Evolutionary conservation across 2,888 invertebrate species (phyloP), one percentile per base, ranked within the genome.

Genomic region (Aphrophora alni): DNA sequence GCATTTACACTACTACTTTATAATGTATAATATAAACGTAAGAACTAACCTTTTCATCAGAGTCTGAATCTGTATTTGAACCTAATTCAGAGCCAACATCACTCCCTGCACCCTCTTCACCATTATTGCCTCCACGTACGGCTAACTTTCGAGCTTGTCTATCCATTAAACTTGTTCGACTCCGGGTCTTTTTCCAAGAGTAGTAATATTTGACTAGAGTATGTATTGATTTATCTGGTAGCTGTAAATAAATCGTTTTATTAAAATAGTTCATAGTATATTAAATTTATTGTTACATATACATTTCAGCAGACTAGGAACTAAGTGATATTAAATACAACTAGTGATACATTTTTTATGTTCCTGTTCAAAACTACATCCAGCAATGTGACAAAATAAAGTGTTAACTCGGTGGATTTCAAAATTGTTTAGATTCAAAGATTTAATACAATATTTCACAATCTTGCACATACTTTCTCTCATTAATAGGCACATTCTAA

Each of bases 141-240:
- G 91, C 91, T 82, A 93, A 88, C 87, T 93, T 93, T 83, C 92
- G 90, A 1, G 94, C 94, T 87, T 95, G 94, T 84, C 93, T 90
- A 89, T 98, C 98, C 96, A 98, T 98, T 51, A 98, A 90, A 86
- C 98, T 98, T 79, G 95, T 96, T 81, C 97, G 93, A 86, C 96
- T 95, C 85, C 97, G 90, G 26, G 97, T 97, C 88, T 98, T 98
- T 89, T 99, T 99, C 98, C 98, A 98, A 86, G 97, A 96, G 88
- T 99, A 99, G 89, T 98, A 99, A 88, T 98, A 98, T 89, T 98
- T 98, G 0, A 99, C 98, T 86, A 99, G 90, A 86, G 96, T 96
- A 73, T 98, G 96, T 87, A 98, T 98, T 74, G 97, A 95, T 90
- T 99, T 99, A 88, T 98, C 98, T 38, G 98, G 98, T 86, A 98